A percentile compares a stretch with the other conserved stretches of the same genome.
These are phyloP conservation scores for Pelobates fuscus DNA, from an alignment of 2,113 vertebrate genomes.

Conservation along the genomic window DNA sequence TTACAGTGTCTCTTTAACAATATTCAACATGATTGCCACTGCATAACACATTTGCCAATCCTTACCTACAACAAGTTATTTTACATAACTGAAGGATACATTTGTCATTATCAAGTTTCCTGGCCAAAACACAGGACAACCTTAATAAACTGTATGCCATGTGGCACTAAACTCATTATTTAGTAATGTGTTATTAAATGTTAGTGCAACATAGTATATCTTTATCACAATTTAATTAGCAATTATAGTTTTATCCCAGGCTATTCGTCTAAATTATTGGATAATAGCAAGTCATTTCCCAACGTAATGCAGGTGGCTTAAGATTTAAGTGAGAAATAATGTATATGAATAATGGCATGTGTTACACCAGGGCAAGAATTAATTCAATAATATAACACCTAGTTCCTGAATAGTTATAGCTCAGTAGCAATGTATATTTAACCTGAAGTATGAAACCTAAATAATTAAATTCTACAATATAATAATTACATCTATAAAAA, in stretches of 20 bases:
- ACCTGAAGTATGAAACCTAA: not conserved
- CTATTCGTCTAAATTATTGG: conserved; percentile 17
- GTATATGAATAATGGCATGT: not conserved
- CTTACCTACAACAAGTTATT: no score
- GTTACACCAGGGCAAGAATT: not conserved
- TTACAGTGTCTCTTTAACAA: no score
- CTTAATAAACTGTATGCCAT: no score
- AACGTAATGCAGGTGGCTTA: not conserved
- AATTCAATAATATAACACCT: not conserved
- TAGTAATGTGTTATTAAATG: not conserved
- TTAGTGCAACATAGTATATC: not conserved
- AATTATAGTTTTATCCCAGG: conserved; percentile 12
- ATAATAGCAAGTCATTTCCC: not conserved
- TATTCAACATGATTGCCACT: no score
- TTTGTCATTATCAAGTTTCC: no score
- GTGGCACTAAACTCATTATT: not conserved
- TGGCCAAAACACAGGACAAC: no score
- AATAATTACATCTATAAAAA: conserved; percentile 1
- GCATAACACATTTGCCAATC: no score
- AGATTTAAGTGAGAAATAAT: not conserved
- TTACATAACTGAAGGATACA: no score
- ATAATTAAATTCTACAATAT: not conserved
- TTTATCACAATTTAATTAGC: not conserved
- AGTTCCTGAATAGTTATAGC: not conserved
- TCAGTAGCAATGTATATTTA: not conserved